A percentile compares a stretch with the other conserved stretches of the same genome.
Evolutionary conservation across 2,797 vertebrate genomes (phyloP).

Genomic region (Staurois parvus): DNA sequence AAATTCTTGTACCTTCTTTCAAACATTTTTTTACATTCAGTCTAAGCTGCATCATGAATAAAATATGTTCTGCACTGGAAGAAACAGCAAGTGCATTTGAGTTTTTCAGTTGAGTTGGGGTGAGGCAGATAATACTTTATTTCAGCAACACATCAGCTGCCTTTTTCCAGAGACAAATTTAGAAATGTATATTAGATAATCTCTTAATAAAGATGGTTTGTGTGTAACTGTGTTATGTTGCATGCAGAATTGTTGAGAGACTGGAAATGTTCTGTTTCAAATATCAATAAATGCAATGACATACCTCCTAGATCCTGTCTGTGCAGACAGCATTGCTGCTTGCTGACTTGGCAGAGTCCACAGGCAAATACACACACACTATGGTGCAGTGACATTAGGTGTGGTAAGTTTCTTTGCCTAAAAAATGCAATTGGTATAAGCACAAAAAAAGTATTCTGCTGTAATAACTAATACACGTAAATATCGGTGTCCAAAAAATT

Average conservation of each 20-base stretch:
- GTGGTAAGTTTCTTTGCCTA: too few relatives aligned
- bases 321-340: too few relatives aligned
- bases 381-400: too few relatives aligned
- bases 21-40: constrained; percentile 55
- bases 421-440: too few relatives aligned
- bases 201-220: constrained; percentile 13
- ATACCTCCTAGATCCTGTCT: too few relatives aligned
- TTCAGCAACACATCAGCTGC: constrained; percentile 38
- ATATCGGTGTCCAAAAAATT: too few relatives aligned
- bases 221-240: constrained; percentile 28
- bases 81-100: constrained; percentile 50
- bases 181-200: constrained; percentile 52
- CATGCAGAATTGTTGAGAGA: not conserved
- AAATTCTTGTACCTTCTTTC: constrained; percentile 49
- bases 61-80: constrained; percentile 51
- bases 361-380: too few relatives aligned
- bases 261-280: not conserved
- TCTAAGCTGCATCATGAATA: constrained; percentile 52
- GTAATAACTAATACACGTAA: too few relatives aligned
- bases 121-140: constrained; percentile 52
- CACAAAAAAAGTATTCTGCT: too few relatives aligned
- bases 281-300: too few relatives aligned
- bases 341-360: too few relatives aligned
- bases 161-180: constrained; percentile 45
- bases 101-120: constrained; percentile 52